Percentiles rank a stretch among this genome's conserved stretches.
Evolutionary conservation across 2,888 invertebrate genomes (phyloP).

Genomic region (Andricus quercusramuli): DNA sequence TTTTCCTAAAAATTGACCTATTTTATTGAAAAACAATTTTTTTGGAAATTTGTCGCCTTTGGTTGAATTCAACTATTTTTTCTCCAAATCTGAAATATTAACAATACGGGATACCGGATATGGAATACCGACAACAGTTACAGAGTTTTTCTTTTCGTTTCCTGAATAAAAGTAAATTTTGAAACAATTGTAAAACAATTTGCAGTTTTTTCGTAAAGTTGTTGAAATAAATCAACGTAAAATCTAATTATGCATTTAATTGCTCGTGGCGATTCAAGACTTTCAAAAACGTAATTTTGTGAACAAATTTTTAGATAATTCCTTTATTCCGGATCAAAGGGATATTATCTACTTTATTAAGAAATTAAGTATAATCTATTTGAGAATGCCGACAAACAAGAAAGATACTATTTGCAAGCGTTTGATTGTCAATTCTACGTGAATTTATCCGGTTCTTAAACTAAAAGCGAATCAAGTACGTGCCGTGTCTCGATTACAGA

Average conservation of each 20-base stretch:
- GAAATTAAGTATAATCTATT: background rate
- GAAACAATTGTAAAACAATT: background rate
- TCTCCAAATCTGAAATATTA: too few species aligned
- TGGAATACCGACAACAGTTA: too few species aligned
- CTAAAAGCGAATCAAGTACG: constrained; percentile 1
- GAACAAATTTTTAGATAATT: background rate
- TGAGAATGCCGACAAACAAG: background rate
- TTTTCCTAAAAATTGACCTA: too few species aligned
- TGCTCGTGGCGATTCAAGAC: background rate
- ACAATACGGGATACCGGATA: too few species aligned
- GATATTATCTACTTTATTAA: too few species aligned
- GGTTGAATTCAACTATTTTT: too few species aligned
- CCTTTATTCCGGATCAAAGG: too few species aligned
- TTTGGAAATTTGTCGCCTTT: too few species aligned
- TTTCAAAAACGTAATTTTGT: background rate
- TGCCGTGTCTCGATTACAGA: background rate
- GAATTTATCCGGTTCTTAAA: background rate
- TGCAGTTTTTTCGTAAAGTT: background rate
- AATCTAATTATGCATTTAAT: constrained; percentile 17
- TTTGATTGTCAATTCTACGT: background rate
- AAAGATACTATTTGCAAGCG: background rate
- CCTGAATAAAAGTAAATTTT: background rate
- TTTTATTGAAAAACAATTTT: too few species aligned
- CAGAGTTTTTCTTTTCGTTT: too few species aligned
- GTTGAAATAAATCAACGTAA: background rate